Conservation (phyloP, 1,140 invertebrate species). For the Oedothorax gibbosus region DNA sequence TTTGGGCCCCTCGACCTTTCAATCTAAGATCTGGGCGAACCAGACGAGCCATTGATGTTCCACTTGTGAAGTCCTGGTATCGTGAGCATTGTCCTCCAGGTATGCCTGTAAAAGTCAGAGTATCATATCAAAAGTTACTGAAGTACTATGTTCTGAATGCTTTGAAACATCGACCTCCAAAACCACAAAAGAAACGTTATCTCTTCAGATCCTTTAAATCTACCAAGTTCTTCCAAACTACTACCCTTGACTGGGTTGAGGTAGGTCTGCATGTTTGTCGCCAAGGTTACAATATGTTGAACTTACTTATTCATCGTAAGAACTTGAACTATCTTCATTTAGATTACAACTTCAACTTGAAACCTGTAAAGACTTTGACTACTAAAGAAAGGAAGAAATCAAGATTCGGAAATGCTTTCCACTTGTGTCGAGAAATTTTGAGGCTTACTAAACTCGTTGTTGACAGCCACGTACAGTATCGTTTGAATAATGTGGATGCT, state of each 20-base stretch:
- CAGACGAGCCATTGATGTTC: constrained; percentile 94
- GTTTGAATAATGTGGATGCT: constrained; percentile 98
- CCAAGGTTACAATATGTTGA: constrained; percentile 99
- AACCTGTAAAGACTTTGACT: constrained; percentile 98
- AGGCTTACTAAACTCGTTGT: constrained; percentile 97
- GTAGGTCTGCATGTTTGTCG: constrained; percentile 95
- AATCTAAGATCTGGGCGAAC: constrained; percentile 89
- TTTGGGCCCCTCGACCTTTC: constrained; percentile 98
- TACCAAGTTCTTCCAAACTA: constrained; percentile 99
- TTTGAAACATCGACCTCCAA: constrained; percentile 95
- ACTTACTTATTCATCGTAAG: constrained; percentile 98
- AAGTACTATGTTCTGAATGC: constrained; percentile 99
- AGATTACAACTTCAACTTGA: constrained; percentile 99
- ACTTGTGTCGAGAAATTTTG: constrained; percentile 98
- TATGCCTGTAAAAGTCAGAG: constrained; percentile 97
- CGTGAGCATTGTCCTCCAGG: constrained; percentile 96
- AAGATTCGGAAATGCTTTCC: constrained; percentile 99
- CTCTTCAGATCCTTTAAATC: constrained; percentile 99
- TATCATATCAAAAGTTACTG: constrained; percentile 98
- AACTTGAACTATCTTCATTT: constrained; percentile 99
- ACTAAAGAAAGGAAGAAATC: constrained; percentile 99
- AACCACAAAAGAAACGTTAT: constrained; percentile 97
- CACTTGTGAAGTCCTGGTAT: constrained; percentile 95
- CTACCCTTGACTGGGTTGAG: constrained; percentile 99
- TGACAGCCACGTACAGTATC: constrained; percentile 99